Evolutionary conservation across 2,797 vertebrate species (phyloP).

Genomic region (Brachymystax lenok): DNA sequence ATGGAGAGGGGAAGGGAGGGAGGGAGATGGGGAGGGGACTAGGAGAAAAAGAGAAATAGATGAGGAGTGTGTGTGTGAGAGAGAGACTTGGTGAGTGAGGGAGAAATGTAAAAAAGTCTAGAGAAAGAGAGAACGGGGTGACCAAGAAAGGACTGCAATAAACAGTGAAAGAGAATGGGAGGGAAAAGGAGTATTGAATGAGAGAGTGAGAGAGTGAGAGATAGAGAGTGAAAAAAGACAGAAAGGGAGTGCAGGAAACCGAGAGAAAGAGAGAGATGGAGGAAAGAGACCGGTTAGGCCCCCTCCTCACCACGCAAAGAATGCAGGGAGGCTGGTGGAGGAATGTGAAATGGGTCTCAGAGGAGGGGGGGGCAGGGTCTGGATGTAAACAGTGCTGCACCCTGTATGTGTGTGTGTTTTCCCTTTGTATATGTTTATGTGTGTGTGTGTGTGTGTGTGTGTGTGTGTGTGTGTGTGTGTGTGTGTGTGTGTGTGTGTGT

Average conservation of each 20-base stretch:
- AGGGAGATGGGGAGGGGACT: neutral
- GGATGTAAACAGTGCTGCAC: slow-evolving; percentile 55
- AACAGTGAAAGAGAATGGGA: too few species aligned
- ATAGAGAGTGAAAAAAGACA: neutral
- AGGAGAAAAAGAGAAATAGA: neutral
- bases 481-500: too few species aligned
- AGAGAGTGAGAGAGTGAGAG: neutral
- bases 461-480: neutral
- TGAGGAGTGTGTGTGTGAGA: neutral
- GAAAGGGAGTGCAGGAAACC: neutral
- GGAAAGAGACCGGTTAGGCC: neutral
- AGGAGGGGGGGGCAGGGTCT: slow-evolving; percentile 46
- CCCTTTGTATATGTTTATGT: slow-evolving; percentile 21
- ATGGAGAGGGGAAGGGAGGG: neutral
- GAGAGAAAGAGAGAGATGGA: neutral
- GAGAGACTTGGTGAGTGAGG: neutral
- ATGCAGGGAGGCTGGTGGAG: slow-evolving; percentile 48
- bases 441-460: neutral
- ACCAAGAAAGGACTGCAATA: too few species aligned
- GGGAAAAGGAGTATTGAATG: neutral
- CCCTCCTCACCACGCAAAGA: slow-evolving; percentile 43
- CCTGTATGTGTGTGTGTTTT: neutral
- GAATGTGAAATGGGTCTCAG: slow-evolving; percentile 64
- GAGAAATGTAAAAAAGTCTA: neutral
- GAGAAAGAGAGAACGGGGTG: too few species aligned